phyloP scores from a whole-genome alignment of 2,113 vertebrate species.

The Bombycilla garrulus region DNA sequence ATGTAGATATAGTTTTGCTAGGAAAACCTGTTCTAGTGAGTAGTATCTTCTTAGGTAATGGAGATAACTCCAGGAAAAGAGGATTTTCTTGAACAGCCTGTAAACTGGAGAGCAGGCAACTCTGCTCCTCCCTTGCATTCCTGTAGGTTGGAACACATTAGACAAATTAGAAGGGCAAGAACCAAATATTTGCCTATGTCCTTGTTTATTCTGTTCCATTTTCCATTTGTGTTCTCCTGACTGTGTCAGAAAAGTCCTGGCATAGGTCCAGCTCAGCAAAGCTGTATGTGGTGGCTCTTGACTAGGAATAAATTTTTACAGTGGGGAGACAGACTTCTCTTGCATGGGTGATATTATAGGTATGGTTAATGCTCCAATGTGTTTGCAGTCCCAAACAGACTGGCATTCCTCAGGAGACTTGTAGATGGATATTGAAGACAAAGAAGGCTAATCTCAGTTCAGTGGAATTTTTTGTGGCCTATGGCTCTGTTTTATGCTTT shows the following conservation, averaged over 20 bases:
- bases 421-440: neutral
- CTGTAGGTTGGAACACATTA: neutral
- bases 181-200: neutral
- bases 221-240: neutral
- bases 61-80: neutral
- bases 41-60: neutral
- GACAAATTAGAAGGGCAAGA: neutral
- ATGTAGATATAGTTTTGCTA: neutral
- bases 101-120: neutral
- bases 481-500: neutral
- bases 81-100: neutral
- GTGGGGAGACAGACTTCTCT: neutral
- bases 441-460: neutral
- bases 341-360: neutral
- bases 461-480: neutral
- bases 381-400: neutral
- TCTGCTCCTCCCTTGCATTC: neutral
- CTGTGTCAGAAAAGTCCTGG: neutral
- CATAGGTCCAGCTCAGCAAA: neutral
- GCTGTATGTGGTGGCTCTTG: neutral
- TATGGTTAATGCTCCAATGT: neutral
- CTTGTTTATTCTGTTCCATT: constrained; percentile 8
- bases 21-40: neutral
- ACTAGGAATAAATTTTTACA: neutral
- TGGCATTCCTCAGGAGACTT: neutral